Percentiles rank a stretch among this genome's conserved stretches.
phyloP scores from a whole-genome alignment of 2,888 invertebrate species.

The Ecdyonurus torrentis region DNA sequence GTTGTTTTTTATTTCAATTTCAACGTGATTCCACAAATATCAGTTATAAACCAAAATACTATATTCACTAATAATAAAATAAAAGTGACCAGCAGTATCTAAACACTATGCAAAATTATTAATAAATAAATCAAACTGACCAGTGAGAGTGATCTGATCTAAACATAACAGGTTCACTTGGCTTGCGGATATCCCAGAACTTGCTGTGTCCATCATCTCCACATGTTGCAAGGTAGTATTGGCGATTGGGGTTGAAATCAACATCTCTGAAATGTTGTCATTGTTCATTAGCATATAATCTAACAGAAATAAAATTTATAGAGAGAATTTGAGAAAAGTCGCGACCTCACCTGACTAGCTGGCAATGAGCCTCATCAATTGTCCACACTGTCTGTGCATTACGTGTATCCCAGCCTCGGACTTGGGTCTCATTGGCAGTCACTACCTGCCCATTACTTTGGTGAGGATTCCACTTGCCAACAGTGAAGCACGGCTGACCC shows the following conservation, averaged over 20 bases:
- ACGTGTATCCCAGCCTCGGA: constrained; percentile 78
- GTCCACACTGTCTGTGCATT: constrained; percentile 58
- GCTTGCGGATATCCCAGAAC: constrained; percentile 89
- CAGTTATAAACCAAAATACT: too few relatives aligned
- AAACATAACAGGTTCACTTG: constrained; percentile 57
- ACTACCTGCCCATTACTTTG: constrained; percentile 74
- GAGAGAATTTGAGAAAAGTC: not conserved
- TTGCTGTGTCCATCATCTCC: constrained; percentile 92
- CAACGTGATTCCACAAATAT: too few relatives aligned
- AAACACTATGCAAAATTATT: too few relatives aligned
- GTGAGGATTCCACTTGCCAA: constrained; percentile 92
- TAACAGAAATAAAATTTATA: constrained; percentile 1
- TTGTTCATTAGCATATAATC: constrained; percentile 16
- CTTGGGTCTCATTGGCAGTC: constrained; percentile 66
- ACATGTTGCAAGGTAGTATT: constrained; percentile 81
- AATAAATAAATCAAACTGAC: too few relatives aligned
- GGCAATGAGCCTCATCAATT: constrained; percentile 75
- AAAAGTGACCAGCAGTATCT: too few relatives aligned
- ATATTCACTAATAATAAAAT: too few relatives aligned
- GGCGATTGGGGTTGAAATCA: constrained; percentile 97
- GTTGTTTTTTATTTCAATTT: too few relatives aligned
- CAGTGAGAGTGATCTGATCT: constrained; percentile 78
- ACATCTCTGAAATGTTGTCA: constrained; percentile 48
- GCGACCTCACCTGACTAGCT: constrained; percentile 43
- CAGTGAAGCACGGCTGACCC: constrained; percentile 60